Percentiles rank a stretch among this genome's conserved stretches.
These are phyloP conservation scores for Cheilosia scutellata DNA, from an alignment of 2,888 invertebrate genomes.

Conservation along the genomic window DNA sequence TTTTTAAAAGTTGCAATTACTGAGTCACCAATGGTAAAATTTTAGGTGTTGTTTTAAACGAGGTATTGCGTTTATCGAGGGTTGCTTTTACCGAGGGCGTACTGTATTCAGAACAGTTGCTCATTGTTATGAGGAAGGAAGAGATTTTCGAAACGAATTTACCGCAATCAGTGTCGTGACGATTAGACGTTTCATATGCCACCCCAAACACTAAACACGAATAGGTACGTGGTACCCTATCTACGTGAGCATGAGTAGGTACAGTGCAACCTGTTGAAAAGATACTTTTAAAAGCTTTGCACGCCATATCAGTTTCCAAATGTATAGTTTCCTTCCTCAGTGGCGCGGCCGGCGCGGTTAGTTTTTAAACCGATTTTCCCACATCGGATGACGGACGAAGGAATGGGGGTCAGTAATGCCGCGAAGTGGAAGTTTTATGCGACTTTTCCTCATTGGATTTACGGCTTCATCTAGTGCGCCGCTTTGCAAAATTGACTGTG, in stretches of 20 bases:
- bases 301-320: slow-evolving; percentile 66
- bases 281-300: slow-evolving; percentile 55
- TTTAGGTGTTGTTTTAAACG: too few relatives aligned
- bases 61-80: too few relatives aligned
- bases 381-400: slow-evolving; percentile 43
- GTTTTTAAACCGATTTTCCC: slow-evolving; percentile 57
- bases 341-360: slow-evolving; percentile 1
- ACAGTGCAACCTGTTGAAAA: slow-evolving; percentile 53
- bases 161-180: slow-evolving; percentile 71
- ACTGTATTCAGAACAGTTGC: slow-evolving; percentile 76
- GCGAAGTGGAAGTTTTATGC: slow-evolving; percentile 65
- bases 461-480: slow-evolving; percentile 71
- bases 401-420: slow-evolving; percentile 75
- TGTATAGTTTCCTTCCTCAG: slow-evolving; percentile 48
- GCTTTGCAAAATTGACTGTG: slow-evolving; percentile 18
- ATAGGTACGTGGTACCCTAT: too few relatives aligned
- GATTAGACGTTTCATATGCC: slow-evolving; percentile 51
- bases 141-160: slow-evolving; percentile 75
- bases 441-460: slow-evolving; percentile 74
- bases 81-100: too few relatives aligned
- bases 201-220: not conserved
- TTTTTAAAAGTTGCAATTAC: too few relatives aligned
- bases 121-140: slow-evolving; percentile 75
- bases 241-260: too few relatives aligned
- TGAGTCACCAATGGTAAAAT: too few relatives aligned